A percentile compares a stretch with the other conserved stretches of the same genome.
Conservation (phyloP, 2,113 vertebrate species). For the Tetrao urogallus region DNA sequence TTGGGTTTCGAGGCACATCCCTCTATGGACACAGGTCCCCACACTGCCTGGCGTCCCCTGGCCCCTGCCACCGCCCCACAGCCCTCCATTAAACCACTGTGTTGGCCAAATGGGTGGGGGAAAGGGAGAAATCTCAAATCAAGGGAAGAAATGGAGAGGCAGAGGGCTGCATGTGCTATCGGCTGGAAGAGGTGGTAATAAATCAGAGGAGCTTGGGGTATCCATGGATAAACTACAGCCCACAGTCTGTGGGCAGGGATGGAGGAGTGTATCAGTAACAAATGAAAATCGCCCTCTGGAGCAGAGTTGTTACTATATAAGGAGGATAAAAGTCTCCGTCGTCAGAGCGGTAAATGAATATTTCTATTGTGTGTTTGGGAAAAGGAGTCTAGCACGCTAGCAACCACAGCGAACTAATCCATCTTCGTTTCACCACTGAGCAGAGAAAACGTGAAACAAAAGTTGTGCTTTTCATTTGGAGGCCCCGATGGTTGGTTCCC, state of each 20-base stretch:
- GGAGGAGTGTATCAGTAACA: not conserved
- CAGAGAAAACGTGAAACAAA: not conserved
- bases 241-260: accelerated
- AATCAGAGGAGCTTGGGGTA: not conserved
- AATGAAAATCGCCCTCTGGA: not conserved
- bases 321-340: not conserved
- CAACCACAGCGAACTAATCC: constrained; percentile 18
- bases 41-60: not conserved
- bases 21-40: not conserved
- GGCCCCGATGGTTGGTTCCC: not conserved
- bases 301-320: constrained; percentile 51
- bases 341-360: not conserved
- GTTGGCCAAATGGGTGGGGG: not conserved
- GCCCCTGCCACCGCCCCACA: not conserved
- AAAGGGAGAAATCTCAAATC: not conserved
- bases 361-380: constrained; percentile 50
- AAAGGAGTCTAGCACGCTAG: not conserved
- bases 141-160: not conserved
- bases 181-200: not conserved
- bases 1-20: not conserved
- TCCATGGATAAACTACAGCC: not conserved
- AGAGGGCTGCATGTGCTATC: accelerated
- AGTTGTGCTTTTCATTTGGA: not conserved
- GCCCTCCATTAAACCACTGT: not conserved
- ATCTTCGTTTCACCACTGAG: constrained; percentile 4